A percentile compares a stretch with the other conserved stretches of the same genome.
Conservation (phyloP, 2,113 vertebrate species). For the Mus pahari region DNA sequence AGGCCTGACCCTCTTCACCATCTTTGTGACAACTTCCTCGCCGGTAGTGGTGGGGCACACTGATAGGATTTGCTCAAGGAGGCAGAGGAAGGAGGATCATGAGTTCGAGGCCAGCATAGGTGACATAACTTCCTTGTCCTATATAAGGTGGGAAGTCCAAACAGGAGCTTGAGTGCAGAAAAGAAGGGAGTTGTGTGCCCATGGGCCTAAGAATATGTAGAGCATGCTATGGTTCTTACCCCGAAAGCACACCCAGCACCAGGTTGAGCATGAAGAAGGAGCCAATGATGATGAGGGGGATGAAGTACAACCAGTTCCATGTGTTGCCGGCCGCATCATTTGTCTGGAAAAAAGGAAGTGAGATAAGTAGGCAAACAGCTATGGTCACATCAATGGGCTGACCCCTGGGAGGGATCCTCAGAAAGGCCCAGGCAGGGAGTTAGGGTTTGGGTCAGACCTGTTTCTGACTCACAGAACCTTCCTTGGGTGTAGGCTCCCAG, state of each 20-base stretch:
- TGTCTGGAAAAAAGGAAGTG: conserved; percentile 86
- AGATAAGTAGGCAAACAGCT: too few species aligned
- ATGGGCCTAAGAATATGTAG: background rate
- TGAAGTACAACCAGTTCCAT: conserved; percentile 98
- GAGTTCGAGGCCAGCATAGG: background rate
- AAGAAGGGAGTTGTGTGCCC: too few species aligned
- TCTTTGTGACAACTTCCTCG: background rate
- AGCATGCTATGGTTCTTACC: conserved; percentile 86
- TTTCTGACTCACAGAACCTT: background rate
- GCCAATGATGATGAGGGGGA: conserved; percentile 97
- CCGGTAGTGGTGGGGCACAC: too few species aligned
- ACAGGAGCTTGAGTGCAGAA: rapidly evolving
- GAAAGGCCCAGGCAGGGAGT: background rate
- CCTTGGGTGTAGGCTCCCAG: background rate
- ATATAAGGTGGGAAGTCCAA: background rate
- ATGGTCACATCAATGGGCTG: rapidly evolving
- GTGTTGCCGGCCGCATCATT: conserved; percentile 96
- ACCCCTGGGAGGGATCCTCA: background rate
- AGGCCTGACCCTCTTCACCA: background rate
- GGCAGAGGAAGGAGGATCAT: too few species aligned
- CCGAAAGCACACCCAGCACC: conserved; percentile 95
- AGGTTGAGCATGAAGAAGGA: conserved; percentile 99
- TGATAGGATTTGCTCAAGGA: too few species aligned
- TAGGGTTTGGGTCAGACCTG: background rate
- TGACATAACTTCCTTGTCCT: background rate